A percentile compares a stretch with the other conserved stretches of the same genome.
Conservation (phyloP, 2,797 vertebrate genomes). For the Rhinella marina region DNA sequence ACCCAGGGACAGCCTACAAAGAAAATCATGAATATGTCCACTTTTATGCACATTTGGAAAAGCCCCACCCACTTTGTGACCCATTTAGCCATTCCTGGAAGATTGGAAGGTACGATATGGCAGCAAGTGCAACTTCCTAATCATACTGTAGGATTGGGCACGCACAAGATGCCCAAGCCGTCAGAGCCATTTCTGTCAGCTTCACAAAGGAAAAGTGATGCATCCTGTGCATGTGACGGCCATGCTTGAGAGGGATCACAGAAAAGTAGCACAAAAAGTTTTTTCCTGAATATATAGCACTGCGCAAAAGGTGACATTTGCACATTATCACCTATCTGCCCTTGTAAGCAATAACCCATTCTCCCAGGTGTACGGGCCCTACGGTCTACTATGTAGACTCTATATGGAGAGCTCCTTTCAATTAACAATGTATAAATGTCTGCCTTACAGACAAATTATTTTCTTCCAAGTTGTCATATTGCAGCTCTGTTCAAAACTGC, state of each 20-base stretch:
- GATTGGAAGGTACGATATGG: no score
- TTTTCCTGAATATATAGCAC: neutral
- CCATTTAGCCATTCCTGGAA: no score
- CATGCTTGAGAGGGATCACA: neutral
- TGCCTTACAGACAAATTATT: constrained; percentile 41
- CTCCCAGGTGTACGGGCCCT: neutral
- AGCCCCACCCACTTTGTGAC: no score
- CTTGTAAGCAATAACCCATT: neutral
- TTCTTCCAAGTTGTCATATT: constrained; percentile 30
- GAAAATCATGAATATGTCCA: no score
- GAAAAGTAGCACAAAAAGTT: neutral
- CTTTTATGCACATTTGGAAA: no score
- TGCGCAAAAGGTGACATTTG: neutral
- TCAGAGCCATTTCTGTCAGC: no score
- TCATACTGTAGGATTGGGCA: neutral
- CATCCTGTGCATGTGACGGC: no score
- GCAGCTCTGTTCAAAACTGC: constrained; percentile 35
- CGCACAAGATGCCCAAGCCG: neutral
- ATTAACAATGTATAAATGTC: constrained; percentile 50
- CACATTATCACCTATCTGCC: neutral
- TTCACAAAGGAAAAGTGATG: neutral
- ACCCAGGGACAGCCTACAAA: no score
- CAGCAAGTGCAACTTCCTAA: neutral
- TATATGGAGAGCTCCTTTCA: constrained; percentile 16
- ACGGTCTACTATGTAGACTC: neutral